phyloP scores from a whole-genome alignment of 1,140 invertebrate species.

The Amphibalanus amphitrite region DNA sequence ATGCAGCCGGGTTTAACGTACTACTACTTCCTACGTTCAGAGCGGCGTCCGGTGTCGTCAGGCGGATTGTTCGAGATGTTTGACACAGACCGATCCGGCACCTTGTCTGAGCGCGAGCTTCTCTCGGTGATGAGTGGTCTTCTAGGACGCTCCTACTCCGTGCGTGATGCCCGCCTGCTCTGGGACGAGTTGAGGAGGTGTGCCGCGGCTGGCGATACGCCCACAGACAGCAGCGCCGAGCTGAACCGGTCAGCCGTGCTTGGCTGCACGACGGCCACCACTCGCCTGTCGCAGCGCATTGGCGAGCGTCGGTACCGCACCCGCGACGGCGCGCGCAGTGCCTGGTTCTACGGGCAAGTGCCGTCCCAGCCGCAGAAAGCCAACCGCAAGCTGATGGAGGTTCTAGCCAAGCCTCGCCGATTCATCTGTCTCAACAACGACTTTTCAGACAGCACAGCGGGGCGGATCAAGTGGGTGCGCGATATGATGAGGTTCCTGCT shows the following conservation, averaged over 20 bases:
- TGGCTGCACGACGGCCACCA: not conserved
- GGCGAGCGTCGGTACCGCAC: not conserved
- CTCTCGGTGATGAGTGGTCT: conserved; percentile 46
- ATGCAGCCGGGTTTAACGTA: conserved; percentile 70
- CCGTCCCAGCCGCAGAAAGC: conserved; percentile 50
- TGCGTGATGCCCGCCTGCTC: not conserved
- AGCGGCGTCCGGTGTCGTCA: conserved; percentile 33
- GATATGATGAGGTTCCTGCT: conserved; percentile 58
- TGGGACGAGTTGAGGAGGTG: not conserved
- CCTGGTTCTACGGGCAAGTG: conserved; percentile 56
- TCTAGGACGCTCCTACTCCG: too few species aligned
- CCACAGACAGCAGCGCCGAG: too few species aligned
- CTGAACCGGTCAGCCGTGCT: not conserved
- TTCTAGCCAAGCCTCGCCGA: conserved; percentile 52
- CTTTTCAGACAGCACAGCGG: conserved; percentile 39
- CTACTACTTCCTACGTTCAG: conserved; percentile 56
- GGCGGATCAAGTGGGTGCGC: conserved; percentile 47
- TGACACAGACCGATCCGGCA: conserved; percentile 56
- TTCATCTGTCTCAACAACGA: conserved; percentile 74
- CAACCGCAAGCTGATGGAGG: conserved; percentile 46
- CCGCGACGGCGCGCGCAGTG: conserved; percentile 21
- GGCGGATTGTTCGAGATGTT: conserved; percentile 51
- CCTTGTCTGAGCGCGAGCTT: conserved; percentile 63
- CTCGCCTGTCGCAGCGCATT: not conserved
- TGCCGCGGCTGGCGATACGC: not conserved